Evolutionary conservation across 2,113 vertebrate genomes (phyloP).

Genomic region (Corydoras maculifer): DNA sequence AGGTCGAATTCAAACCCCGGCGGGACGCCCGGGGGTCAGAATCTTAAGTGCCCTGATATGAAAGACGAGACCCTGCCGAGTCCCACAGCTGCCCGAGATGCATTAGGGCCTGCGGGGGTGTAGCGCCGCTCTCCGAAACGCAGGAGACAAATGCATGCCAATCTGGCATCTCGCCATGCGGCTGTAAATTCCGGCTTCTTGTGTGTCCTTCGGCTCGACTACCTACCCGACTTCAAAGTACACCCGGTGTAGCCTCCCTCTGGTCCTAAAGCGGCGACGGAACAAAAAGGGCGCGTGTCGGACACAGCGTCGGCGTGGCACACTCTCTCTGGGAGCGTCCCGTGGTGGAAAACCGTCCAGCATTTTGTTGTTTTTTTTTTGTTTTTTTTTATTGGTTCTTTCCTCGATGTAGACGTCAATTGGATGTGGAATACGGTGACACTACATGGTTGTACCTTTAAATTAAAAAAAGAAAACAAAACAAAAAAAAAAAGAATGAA

Average conservation of each 20-base stretch:
- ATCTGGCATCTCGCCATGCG: slow-evolving; percentile 47
- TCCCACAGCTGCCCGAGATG: slow-evolving; percentile 49
- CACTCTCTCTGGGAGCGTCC: too few relatives aligned
- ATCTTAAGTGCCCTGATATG: slow-evolving; percentile 57
- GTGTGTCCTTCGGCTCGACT: slow-evolving; percentile 27
- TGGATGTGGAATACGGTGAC: slow-evolving; percentile 52
- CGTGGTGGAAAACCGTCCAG: slow-evolving; percentile 41
- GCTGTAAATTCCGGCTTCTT: slow-evolving; percentile 36
- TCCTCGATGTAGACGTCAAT: slow-evolving; percentile 31
- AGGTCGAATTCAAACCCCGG: slow-evolving; percentile 48
- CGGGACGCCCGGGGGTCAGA: slow-evolving; percentile 53
- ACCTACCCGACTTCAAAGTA: slow-evolving; percentile 22
- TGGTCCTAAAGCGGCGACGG: slow-evolving; percentile 3
- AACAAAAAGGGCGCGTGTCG: slow-evolving; percentile 26
- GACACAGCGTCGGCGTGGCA: slow-evolving; percentile 12
- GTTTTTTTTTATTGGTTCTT: too few relatives aligned
- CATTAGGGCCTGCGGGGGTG: slow-evolving; percentile 50
- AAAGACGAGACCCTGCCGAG: slow-evolving; percentile 40
- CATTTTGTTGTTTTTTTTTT: slow-evolving; percentile 39
- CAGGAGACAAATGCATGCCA: slow-evolving; percentile 46
- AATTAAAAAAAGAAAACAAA: slow-evolving; percentile 25
- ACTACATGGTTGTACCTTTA: slow-evolving; percentile 37
- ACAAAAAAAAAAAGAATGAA: slow-evolving; percentile 60
- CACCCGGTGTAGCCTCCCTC: slow-evolving; percentile 18
- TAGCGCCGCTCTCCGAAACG: slow-evolving; percentile 26